phyloP scores from a whole-genome alignment of 2,888 invertebrate species.

The Ferrisia virgata region DNA sequence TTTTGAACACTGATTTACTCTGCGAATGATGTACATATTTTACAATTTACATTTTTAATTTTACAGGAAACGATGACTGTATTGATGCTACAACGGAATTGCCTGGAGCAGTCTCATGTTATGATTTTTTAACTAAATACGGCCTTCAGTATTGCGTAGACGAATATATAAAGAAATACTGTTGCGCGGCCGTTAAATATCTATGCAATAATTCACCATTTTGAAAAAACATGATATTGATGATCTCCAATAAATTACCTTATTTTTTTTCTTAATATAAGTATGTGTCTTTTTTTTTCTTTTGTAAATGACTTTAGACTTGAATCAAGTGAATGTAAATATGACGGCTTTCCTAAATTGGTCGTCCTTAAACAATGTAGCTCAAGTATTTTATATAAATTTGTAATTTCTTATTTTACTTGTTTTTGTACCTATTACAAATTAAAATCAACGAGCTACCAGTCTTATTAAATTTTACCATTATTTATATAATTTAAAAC shows the following conservation, averaged over 20 bases:
- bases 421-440: background rate
- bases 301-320: slow-evolving; percentile 20
- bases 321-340: slow-evolving; percentile 38
- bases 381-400: slow-evolving; percentile 35
- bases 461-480: slow-evolving; percentile 30
- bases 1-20: too few relatives aligned
- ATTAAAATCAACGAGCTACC: slow-evolving; percentile 32
- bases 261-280: slow-evolving; percentile 1
- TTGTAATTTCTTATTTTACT: slow-evolving; percentile 18
- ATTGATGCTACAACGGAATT: slow-evolving; percentile 48
- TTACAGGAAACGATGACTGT: slow-evolving; percentile 46
- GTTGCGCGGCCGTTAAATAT: slow-evolving; percentile 54
- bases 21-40: too few relatives aligned
- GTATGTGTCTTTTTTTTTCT: slow-evolving; percentile 18
- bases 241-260: slow-evolving; percentile 44
- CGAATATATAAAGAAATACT: slow-evolving; percentile 55
- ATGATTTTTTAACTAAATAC: slow-evolving; percentile 55
- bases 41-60: background rate
- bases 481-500: slow-evolving; percentile 36
- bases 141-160: slow-evolving; percentile 56
- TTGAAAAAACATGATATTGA: slow-evolving; percentile 35
- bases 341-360: slow-evolving; percentile 30
- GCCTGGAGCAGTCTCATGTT: slow-evolving; percentile 54
- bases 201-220: slow-evolving; percentile 48
- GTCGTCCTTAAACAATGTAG: slow-evolving; percentile 24